Evolutionary conservation across 2,888 invertebrate species (phyloP).

Genomic region (Acrocyrtus sp.): DNA sequence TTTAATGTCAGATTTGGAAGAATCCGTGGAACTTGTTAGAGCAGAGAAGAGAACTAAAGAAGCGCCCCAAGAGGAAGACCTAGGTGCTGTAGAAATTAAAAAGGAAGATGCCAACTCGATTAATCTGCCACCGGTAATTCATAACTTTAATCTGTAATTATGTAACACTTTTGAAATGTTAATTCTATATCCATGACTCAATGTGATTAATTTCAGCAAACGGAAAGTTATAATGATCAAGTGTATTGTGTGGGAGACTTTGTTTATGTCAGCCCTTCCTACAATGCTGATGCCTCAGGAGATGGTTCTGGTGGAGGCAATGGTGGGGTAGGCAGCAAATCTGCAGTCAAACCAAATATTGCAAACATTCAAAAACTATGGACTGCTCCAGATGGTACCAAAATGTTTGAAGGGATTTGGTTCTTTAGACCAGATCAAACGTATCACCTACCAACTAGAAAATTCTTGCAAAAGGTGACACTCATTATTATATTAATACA

Average conservation of each 20-base stretch:
- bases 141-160: neutral
- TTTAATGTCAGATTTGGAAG: constrained; percentile 78
- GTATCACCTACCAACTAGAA: constrained; percentile 92
- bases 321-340: constrained; percentile 27
- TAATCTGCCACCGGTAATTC: constrained; percentile 55
- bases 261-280: constrained; percentile 76
- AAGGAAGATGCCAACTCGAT: constrained; percentile 56
- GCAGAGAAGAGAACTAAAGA: constrained; percentile 82
- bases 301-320: constrained; percentile 21
- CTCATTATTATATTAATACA: neutral
- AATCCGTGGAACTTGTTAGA: constrained; percentile 79
- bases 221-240: constrained; percentile 78
- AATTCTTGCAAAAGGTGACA: constrained; percentile 91
- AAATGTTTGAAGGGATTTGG: constrained; percentile 91
- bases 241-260: constrained; percentile 88
- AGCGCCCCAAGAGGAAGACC: constrained; percentile 79
- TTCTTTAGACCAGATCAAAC: constrained; percentile 95
- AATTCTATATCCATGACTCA: neutral
- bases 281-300: constrained; percentile 60
- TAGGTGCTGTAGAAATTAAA: constrained; percentile 53
- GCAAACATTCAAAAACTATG: constrained; percentile 90
- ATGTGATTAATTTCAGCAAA: constrained; percentile 30
- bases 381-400: constrained; percentile 83
- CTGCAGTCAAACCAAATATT: constrained; percentile 77
- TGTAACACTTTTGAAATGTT: neutral